Base-by-base conservation (phyloP, 2,888 invertebrate genomes). In the Lottia scabra region DNA sequence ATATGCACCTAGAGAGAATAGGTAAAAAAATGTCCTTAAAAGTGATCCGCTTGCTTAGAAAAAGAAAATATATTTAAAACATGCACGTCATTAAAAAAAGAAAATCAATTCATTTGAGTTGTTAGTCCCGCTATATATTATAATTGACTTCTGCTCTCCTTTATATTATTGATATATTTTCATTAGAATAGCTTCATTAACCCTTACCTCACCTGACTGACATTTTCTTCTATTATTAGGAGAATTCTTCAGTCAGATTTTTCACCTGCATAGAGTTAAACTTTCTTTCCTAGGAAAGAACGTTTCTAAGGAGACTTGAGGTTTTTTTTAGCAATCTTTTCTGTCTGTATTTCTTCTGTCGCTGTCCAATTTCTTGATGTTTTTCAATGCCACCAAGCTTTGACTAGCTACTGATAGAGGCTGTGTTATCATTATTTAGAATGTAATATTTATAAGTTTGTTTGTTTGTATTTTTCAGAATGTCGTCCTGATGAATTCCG, bases 401-500 rank as follows among this genome's bases (percentile, higher is more conserved):
- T 38, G 19, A 56, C 56, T 56, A 56, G 56, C 56, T 56, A 38
- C 38, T 38, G 38, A 38, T 38, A 38, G 38, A 38, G 38, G 38
- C 38, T 38, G 8, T 10, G 5, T 38, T 38, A 38, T 38, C 1
- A 1, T 38, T 38, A 38, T 38, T 38, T 38, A 38, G 38, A 8
- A 38, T 38, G 38, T 38, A 1, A 6, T 38, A 10, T 38, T 38
- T 38, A 38, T 38, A 8, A 4, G 38, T 38, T 38, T 38, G 38
- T 38, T 38, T 38, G 38, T 38, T 38, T 67, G 16, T 66, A 38
- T 67, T 15, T 62, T 71, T 10, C 68, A 80, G 82, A 74, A 27
- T 87, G 80, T 72, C 67, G 75, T 44, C 46, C 72, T 2, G 82
- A 81, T 19, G 78, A 88, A 74, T 87, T 85, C 74, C 79, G 79